phyloP scores from a whole-genome alignment of 2,888 invertebrate species.

The Hartigia nigra region DNA sequence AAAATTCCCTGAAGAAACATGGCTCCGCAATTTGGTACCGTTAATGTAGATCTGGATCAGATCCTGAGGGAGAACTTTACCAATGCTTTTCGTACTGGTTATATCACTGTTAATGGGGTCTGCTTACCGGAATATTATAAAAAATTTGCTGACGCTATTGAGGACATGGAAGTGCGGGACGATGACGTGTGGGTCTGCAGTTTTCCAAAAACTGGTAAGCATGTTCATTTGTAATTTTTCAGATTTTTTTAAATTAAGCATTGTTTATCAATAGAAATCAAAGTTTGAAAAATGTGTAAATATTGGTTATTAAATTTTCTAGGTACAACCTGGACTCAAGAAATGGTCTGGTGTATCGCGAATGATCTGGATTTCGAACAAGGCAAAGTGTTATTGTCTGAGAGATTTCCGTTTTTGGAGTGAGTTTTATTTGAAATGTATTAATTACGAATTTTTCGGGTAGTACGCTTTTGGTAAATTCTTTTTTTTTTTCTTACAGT shows the following conservation, averaged over 20 bases:
- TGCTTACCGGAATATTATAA: conserved; percentile 64
- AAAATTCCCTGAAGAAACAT: conserved; percentile 14
- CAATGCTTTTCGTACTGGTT: conserved; percentile 56
- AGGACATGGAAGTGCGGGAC: conserved; percentile 66
- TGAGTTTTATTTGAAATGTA: background rate
- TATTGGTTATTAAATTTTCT: conserved; percentile 31
- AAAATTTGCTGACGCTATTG: conserved; percentile 62
- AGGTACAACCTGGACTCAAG: conserved; percentile 85
- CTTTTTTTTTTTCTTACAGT: conserved; percentile 16
- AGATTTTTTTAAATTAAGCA: background rate
- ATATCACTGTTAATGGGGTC: conserved; percentile 55
- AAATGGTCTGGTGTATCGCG: conserved; percentile 78
- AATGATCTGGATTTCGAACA: conserved; percentile 72
- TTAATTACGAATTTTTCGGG: background rate
- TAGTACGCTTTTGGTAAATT: background rate
- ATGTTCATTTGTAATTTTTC: conserved; percentile 13
- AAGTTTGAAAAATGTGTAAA: conserved; percentile 11
- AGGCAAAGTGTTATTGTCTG: conserved; percentile 69
- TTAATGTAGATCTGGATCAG: conserved; percentile 36
- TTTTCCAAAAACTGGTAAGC: conserved; percentile 70
- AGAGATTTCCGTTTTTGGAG: conserved; percentile 75
- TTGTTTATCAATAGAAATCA: conserved; percentile 3
- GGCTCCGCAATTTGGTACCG: conserved; percentile 10
- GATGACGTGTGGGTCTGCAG: conserved; percentile 71
- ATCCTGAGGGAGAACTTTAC: conserved; percentile 49